Evolutionary conservation across 1,140 invertebrate genomes (phyloP).

Genomic region (Liolophura sinensis): DNA sequence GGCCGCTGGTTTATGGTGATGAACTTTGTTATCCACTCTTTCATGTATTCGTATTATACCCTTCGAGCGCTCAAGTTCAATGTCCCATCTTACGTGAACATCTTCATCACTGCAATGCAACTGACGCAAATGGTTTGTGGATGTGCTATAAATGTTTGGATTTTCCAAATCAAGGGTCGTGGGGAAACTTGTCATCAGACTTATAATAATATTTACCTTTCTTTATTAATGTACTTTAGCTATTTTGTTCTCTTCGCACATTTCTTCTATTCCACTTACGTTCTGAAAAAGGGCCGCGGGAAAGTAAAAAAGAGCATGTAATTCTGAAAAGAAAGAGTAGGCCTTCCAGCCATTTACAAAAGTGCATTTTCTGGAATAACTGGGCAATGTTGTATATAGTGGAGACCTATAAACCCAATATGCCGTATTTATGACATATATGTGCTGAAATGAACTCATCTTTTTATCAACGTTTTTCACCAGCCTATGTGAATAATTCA

Average conservation of each 20-base stretch:
- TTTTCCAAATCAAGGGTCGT: constrained; percentile 63
- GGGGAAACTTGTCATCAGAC: constrained; percentile 82
- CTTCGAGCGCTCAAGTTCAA: constrained; percentile 84
- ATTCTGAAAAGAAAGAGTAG: too few species aligned
- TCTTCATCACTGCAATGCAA: constrained; percentile 91
- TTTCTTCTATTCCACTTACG: constrained; percentile 62
- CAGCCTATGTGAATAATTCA: too few species aligned
- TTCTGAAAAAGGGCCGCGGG: constrained; percentile 16
- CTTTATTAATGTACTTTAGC: constrained; percentile 88
- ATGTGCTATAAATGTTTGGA: constrained; percentile 86
- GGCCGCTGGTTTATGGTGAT: constrained; percentile 97
- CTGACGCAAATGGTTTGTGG: constrained; percentile 95
- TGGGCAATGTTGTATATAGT: too few species aligned
- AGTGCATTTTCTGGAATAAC: too few species aligned
- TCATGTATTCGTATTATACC: constrained; percentile 98
- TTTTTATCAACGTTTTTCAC: too few species aligned
- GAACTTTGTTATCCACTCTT: constrained; percentile 96
- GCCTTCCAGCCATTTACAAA: too few species aligned
- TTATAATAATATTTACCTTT: constrained; percentile 83
- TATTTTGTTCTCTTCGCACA: constrained; percentile 62
- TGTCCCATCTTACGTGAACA: constrained; percentile 83
- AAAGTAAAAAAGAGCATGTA: too few species aligned
- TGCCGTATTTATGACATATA: too few species aligned
- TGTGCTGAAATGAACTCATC: too few species aligned
- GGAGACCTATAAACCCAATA: too few species aligned